Evolutionary conservation across 2,797 vertebrate genomes (phyloP), one percentile per base, ranked within the genome.

Genomic region (Pyrocephalus nanus): DNA sequence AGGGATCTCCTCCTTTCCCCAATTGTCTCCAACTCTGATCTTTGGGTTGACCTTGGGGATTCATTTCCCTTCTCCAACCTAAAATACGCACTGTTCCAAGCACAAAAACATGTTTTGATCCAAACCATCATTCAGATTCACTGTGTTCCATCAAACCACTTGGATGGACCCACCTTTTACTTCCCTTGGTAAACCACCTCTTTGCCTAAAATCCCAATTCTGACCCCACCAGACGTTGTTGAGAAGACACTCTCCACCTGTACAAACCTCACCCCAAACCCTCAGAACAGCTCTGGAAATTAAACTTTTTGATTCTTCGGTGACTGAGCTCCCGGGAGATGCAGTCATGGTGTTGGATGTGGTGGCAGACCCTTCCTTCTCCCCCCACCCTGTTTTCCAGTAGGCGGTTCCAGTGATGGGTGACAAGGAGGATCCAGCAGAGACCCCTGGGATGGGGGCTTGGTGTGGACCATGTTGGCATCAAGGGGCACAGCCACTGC

Each of bases 401-500:
- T 13, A 40, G 34, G 45, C 26, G 23, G 43, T 53, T 70, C 50
- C 42, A 25, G 21, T 1, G 16, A 62, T 9, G 21, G 29, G 42
- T 3, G 1, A 17, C 48, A 48, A 78, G 17, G 27, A 64, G 25
- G 62, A 71, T 27, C 45, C 0, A 3, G 60, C 34, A 77, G 32
- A 73, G 15, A 1, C 2, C 18, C 13, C 8, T 0, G 0, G 15
- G 61, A 81, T 0, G 3, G 32, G 13, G 25, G 8, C 36, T 25
- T 1, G 2, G 51, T 2, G 2, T 14, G 47, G 32, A 43, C 12
- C 38, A 38, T 2, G 3, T 27, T 65, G 34, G 8, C 67, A 65
- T 47, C 55, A 62, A 61, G 47, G 26, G 57, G 38, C 42, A 90
- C 60, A 69, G 36, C 21, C 45, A 29, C 42, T 69, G 36, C 71